These are phyloP conservation scores for Atherinosoma microstoma DNA, from an alignment of 2,797 vertebrate species.

Conservation along the genomic window DNA sequence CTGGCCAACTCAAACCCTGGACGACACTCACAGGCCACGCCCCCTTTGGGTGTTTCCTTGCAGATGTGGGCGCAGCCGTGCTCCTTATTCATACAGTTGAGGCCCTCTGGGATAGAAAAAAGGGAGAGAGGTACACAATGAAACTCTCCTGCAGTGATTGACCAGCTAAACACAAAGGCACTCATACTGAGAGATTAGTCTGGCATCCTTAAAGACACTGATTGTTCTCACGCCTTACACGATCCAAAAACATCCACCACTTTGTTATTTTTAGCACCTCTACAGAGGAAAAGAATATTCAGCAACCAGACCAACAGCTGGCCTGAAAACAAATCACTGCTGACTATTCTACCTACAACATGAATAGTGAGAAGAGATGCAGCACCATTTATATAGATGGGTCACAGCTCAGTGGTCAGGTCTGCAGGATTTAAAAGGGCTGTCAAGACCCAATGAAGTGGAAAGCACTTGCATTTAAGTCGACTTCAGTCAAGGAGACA, in stretches of 20 bases:
- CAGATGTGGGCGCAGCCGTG: slow-evolving; percentile 98
- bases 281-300: slow-evolving; percentile 12
- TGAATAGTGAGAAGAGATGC: slow-evolving; percentile 43
- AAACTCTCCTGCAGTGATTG: slow-evolving; percentile 79
- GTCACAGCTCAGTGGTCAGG: slow-evolving; percentile 66
- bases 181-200: slow-evolving; percentile 73
- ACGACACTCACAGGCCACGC: slow-evolving; percentile 94
- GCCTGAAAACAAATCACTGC: slow-evolving; percentile 16
- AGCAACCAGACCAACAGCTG: slow-evolving; percentile 14
- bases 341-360: slow-evolving; percentile 16
- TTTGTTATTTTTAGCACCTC: slow-evolving; percentile 32
- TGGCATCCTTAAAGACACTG: slow-evolving; percentile 66
- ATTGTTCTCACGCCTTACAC: slow-evolving; percentile 66
- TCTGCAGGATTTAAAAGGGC: slow-evolving; percentile 63
- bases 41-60: slow-evolving; percentile 93
- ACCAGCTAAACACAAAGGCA: slow-evolving; percentile 70
- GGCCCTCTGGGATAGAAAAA: slow-evolving; percentile 89
- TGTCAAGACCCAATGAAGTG: slow-evolving; percentile 75
- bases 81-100: slow-evolving; percentile 99
- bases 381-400: slow-evolving; percentile 54
- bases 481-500: slow-evolving; percentile 69
- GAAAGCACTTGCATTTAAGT: slow-evolving; percentile 76
- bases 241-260: slow-evolving; percentile 53
- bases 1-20: slow-evolving; percentile 95
- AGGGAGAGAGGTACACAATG: slow-evolving; percentile 75